These are phyloP conservation scores for Phoenoteleia sp. DNA, from an alignment of 2,888 invertebrate species.

Conservation along the genomic window DNA sequence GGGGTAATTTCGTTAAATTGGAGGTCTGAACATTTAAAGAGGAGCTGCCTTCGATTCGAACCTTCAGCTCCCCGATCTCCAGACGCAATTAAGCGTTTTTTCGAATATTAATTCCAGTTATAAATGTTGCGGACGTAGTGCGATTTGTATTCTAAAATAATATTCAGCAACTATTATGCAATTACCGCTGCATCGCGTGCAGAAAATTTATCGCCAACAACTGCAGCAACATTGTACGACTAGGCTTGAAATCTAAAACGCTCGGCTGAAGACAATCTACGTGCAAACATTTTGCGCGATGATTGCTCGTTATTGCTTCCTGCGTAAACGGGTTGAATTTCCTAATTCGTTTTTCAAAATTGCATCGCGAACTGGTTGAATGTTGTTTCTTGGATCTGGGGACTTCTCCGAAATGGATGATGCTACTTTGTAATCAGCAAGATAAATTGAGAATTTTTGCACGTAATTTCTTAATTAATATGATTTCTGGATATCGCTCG, in stretches of 20 bases:
- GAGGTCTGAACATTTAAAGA: not conserved
- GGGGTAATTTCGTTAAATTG: conserved; percentile 3
- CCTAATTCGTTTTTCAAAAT: no score
- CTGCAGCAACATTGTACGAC: conserved; percentile 48
- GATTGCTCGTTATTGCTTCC: conserved; percentile 13
- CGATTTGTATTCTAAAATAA: conserved; percentile 54
- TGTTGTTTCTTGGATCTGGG: no score
- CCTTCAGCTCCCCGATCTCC: not conserved
- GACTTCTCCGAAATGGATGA: not conserved
- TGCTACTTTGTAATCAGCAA: conserved; percentile 24
- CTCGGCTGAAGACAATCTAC: conserved; percentile 23
- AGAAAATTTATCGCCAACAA: conserved; percentile 54
- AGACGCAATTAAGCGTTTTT: conserved; percentile 23
- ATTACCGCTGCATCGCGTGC: conserved; percentile 57
- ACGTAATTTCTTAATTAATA: conserved; percentile 56
- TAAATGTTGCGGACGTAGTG: conserved; percentile 7
- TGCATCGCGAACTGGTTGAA: no score
- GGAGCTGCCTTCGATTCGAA: not conserved
- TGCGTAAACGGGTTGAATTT: no score
- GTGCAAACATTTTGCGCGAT: conserved; percentile 8
- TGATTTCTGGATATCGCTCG: not conserved
- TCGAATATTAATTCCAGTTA: conserved; percentile 32
- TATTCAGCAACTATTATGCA: conserved; percentile 53
- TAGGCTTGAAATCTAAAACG: conserved; percentile 36
- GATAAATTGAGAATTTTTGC: not conserved